phyloP scores from a whole-genome alignment of 2,888 invertebrate species.

The Shargacucullia verbasci region DNA sequence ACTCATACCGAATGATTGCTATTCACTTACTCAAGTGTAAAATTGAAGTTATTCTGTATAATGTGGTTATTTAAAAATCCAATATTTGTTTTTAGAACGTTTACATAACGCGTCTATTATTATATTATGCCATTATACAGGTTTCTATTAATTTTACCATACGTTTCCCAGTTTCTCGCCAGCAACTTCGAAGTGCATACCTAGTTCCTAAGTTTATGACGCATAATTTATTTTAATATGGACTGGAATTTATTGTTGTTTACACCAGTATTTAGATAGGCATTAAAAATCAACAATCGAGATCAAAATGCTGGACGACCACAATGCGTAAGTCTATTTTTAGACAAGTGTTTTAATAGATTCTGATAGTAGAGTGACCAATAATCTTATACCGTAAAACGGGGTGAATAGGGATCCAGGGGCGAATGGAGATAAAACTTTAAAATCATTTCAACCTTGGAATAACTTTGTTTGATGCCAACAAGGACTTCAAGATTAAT shows the following conservation, averaged over 20 bases:
- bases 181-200: background rate
- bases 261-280: conserved; percentile 56
- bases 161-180: background rate
- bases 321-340: conserved; percentile 68
- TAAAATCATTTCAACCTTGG: too few relatives aligned
- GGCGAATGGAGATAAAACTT: too few relatives aligned
- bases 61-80: background rate
- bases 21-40: background rate
- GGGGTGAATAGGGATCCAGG: too few relatives aligned
- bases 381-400: conserved; percentile 9
- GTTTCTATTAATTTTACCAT: background rate
- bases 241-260: conserved; percentile 42
- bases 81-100: background rate
- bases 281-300: conserved; percentile 59
- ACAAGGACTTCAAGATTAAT: too few relatives aligned
- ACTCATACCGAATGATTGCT: conserved; percentile 20
- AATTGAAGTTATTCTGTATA: too few relatives aligned
- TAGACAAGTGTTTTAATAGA: conserved; percentile 68
- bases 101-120: background rate
- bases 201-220: background rate
- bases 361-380: conserved; percentile 59
- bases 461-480: too few relatives aligned
- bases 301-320: conserved; percentile 58
- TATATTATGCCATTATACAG: background rate
- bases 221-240: conserved; percentile 19